Evolutionary conservation across 2,888 invertebrate genomes (phyloP), one percentile per base, ranked within the genome.

Genomic region (Tryphoninae sp.): DNA sequence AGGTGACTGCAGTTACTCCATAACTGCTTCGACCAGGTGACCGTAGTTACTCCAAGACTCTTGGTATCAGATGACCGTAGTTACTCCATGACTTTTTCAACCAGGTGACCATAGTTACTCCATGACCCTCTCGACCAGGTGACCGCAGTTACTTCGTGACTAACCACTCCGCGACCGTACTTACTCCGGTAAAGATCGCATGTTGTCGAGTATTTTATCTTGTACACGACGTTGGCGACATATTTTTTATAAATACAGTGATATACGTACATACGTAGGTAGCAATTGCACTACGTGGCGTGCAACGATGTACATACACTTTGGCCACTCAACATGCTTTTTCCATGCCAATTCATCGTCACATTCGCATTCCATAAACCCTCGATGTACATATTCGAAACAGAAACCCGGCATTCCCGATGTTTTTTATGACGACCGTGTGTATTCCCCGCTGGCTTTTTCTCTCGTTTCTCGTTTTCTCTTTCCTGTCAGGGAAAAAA

Each of bases 121-220:
- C 33, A 33, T 33, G 6, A 33, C 6, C 6, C 4, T 33, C 1
- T 33, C 6, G 33, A 33, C 33, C 33, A 33, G 33, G 33, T 33
- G 33, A 33, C 6, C 4, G 33, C 6, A 4, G 33, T 33, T 33
- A 33, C 33, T 33, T 33, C 33, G 33, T 33, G 45, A 67, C 9
- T 61, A 45, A 61, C 68, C 74, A 76, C 77, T 74, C 55, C 61
- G 42, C 42, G 61, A 61, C 23, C 53, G 33, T 59, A 65, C 69
- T 71, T 59, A 61, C 40, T 26, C 42, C 11, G 8, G 23, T 19
- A 64, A 19, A n/a, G 59, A 68, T 49, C 68, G 7, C 42, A 45
- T 49, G 65, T 42, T 33, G 33, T 33, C 7, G 33, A 33, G 33
- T 33, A 33, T 33, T 33, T 33, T 33, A 33, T 33, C 33, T 33